Base-by-base conservation (phyloP, 2,797 vertebrate genomes). In the Gambusia yucatana region DNA sequence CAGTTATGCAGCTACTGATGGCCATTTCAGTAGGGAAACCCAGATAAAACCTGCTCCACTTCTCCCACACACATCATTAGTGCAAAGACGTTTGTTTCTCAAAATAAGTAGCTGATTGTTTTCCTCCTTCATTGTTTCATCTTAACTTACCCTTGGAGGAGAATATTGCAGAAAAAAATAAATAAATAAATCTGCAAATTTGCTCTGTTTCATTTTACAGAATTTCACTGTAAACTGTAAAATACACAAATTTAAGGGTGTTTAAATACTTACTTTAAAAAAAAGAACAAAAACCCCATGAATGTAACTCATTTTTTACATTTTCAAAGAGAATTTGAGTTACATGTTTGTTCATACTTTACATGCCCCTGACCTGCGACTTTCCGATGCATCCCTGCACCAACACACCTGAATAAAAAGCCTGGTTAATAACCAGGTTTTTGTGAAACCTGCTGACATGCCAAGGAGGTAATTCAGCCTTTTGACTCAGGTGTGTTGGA, bases 1-100 rank as follows among this genome's bases (percentile, higher is more conserved):
- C 82, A 81, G 88, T 82, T 76, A 87, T 76, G 75, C 79, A 43
- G 88, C 57, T 55, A 50, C 2, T 48, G 43, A 78, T 46, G 41
- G 76, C 11, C 59, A 3, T 67, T 76, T 73, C 72, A 75, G 52
- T 75, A 47, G 61, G 28, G 41, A 33, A 72, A 6, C 4, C 20
- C 75, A 79, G 36, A 83, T 44, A 55, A 73, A 39, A 52, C 83
- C 76, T 84, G 11, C 28, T 74, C 4, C 14, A n/a, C 17, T 28
- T 55, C 30, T 47, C 57, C 0, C 28, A 17, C 44, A 77, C 44
- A 36, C 5, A 39, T 44, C 67, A 25, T 59, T 71, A 39, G 28
- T 22, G 11, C 43, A 50, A n/a, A 81, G 79, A 0, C n/a, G 30
- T 28, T 50, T 78, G 8, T 52, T 52, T 50, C 30, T 1, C 16